Evolutionary conservation across 2,888 invertebrate genomes (phyloP).

Genomic region (Drosophila dives): DNA sequence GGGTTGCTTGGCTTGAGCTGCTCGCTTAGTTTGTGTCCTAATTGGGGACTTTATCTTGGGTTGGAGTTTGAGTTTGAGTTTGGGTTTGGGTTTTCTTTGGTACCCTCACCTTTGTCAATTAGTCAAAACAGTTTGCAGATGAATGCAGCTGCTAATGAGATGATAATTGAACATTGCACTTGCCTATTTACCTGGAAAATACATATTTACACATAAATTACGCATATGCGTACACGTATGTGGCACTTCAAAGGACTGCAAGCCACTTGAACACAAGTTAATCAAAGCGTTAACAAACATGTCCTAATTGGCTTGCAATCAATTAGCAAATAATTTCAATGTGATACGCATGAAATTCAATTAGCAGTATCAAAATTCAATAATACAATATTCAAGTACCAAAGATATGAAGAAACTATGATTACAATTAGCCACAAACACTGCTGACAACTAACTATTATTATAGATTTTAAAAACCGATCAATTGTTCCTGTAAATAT

Average conservation of each 20-base stretch:
- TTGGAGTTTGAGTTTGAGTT: conserved; percentile 4
- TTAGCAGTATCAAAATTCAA: background rate
- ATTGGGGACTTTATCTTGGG: background rate
- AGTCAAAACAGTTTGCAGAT: conserved; percentile 40
- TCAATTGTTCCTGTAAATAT: background rate
- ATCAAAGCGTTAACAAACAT: conserved; percentile 3
- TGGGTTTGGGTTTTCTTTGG: conserved; percentile 16
- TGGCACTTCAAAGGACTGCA: background rate
- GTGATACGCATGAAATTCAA: background rate
- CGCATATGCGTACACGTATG: background rate
- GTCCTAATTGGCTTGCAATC: background rate
- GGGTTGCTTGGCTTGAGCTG: conserved; percentile 4
- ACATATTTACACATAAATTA: background rate
- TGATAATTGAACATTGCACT: conserved; percentile 59
- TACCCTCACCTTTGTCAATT: conserved; percentile 52
- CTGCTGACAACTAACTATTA: background rate
- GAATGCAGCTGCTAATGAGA: conserved; percentile 59
- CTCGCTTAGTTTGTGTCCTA: background rate
- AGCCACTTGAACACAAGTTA: conserved; percentile 2
- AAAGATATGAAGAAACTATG: background rate
- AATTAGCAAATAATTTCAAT: background rate
- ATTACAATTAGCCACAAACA: background rate
- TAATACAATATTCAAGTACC: background rate
- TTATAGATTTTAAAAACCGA: background rate
- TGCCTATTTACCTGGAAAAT: conserved; percentile 27